Percentiles rank a stretch among this genome's conserved stretches.
Evolutionary conservation across 2,888 invertebrate species (phyloP).

Genomic region (Drosophila nigricruria): DNA sequence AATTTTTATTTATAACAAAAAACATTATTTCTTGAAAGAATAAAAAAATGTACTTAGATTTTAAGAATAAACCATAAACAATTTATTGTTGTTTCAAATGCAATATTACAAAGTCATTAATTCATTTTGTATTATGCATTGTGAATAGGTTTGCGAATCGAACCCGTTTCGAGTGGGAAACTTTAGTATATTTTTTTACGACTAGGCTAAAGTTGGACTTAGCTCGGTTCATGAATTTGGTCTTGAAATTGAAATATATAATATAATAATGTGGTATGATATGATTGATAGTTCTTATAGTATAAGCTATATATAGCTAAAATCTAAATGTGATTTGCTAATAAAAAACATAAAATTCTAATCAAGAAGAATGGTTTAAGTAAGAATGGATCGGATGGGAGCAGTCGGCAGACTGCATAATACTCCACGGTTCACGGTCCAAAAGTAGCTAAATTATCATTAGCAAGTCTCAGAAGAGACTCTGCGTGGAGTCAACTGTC

Average conservation of each 20-base stretch:
- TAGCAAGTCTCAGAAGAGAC: too few relatives aligned
- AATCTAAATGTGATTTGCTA: not conserved
- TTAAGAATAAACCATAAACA: not conserved
- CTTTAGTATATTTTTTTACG: not conserved
- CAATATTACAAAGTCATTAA: conserved; percentile 6
- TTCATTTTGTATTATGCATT: not conserved
- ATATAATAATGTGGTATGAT: not conserved
- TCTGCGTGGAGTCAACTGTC: too few relatives aligned
- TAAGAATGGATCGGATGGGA: too few relatives aligned
- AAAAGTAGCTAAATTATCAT: too few relatives aligned
- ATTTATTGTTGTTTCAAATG: not conserved
- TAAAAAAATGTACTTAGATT: not conserved
- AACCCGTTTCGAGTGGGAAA: not conserved
- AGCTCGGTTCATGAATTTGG: not conserved
- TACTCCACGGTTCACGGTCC: too few relatives aligned
- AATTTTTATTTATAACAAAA: conserved; percentile 5
- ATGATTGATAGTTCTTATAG: not conserved
- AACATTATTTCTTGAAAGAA: not conserved
- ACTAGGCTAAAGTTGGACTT: not conserved
- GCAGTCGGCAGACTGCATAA: too few relatives aligned
- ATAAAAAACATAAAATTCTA: not conserved
- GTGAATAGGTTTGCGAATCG: not conserved
- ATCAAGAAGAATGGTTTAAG: too few relatives aligned
- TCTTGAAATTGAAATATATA: not conserved
- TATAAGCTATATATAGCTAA: not conserved